Conservation (phyloP, 2,113 vertebrate species). For the Pituophis catenifer region DNA sequence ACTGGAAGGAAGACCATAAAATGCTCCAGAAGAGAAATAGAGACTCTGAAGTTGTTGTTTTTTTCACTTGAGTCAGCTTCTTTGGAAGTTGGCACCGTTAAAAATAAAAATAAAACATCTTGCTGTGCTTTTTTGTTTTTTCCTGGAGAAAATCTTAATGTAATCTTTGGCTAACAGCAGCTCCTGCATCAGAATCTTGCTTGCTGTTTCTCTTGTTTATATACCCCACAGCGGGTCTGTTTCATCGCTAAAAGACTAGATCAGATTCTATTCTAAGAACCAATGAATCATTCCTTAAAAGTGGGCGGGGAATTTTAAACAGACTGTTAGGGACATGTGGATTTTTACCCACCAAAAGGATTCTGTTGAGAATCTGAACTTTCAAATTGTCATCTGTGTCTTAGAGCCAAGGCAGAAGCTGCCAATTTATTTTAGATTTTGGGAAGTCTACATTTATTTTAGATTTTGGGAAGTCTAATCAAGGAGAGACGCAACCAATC, state of each 20-base stretch:
- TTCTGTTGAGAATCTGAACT: neutral
- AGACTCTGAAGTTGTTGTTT: slow-evolving; percentile 15
- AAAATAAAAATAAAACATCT: neutral
- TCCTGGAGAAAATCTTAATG: neutral
- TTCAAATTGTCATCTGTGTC: neutral
- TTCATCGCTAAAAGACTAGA: neutral
- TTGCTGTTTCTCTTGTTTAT: neutral
- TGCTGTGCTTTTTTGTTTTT: neutral
- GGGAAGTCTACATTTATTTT: neutral
- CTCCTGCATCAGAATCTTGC: neutral
- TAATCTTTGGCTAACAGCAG: neutral
- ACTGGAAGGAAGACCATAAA: slow-evolving; percentile 22
- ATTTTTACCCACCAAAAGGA: neutral
- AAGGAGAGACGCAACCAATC: too few species aligned
- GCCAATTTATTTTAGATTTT: neutral
- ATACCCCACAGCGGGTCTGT: neutral
- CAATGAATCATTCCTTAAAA: neutral
- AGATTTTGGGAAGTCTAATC: neutral
- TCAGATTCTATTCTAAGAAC: neutral
- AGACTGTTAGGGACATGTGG: neutral
- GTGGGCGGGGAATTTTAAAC: neutral
- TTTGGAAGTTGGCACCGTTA: neutral
- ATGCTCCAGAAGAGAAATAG: neutral
- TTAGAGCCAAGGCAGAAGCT: neutral
- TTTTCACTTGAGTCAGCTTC: neutral